Percentiles rank a stretch among this genome's conserved stretches.
These are phyloP conservation scores for Phyllostomus discolor DNA, from an alignment of 2,113 vertebrate genomes.

Conservation along the genomic window DNA sequence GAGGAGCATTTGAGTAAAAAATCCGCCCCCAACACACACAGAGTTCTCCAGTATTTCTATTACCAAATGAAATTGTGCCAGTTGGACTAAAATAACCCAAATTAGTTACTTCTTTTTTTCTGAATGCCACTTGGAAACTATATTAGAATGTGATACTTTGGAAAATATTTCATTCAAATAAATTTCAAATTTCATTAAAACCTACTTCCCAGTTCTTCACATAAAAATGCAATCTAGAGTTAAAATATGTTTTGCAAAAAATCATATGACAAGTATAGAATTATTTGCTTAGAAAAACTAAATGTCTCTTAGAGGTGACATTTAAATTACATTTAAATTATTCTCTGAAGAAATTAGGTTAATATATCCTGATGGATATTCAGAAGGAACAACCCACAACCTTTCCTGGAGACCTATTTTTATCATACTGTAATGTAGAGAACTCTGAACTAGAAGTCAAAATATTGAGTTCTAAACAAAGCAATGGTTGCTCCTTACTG, in stretches of 20 bases:
- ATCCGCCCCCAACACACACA: neutral
- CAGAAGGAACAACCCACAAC: neutral
- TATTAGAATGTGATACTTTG: neutral
- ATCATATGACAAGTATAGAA: neutral
- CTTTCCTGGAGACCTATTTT: neutral
- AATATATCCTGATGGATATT: neutral
- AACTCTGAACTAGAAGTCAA: neutral
- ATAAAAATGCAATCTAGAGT: neutral
- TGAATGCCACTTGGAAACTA: neutral
- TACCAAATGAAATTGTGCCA: neutral
- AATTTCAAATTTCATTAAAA: slow-evolving; percentile 4
- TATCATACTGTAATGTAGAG: neutral
- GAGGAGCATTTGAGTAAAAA: neutral
- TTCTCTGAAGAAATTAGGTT: neutral
- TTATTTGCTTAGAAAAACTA: neutral
- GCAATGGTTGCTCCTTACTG: neutral
- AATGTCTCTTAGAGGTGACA: neutral
- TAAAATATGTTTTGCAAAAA: neutral
- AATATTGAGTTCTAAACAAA: neutral
- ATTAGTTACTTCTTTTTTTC: neutral
- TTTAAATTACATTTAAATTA: neutral
- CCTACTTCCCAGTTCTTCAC: neutral
- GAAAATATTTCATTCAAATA: slow-evolving; percentile 4
- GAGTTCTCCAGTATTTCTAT: neutral
- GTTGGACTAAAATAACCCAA: slow-evolving; percentile 15